Evolutionary conservation across 2,797 vertebrate species (phyloP), one percentile per base, ranked within the genome.

Genomic region (Fundulus diaphanus): DNA sequence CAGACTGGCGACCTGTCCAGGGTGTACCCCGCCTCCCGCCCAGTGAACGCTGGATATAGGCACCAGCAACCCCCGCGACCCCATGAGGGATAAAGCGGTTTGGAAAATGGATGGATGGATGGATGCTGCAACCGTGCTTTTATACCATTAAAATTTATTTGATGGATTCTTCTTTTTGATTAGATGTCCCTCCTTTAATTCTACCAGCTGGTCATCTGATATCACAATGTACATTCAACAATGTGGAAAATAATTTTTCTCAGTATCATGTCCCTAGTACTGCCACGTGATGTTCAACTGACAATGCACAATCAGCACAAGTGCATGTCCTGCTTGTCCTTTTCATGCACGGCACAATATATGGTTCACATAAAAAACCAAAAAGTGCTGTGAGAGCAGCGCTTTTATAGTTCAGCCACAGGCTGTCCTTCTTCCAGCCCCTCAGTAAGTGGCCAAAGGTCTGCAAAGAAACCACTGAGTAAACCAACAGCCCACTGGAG

Each of bases 401-500:
- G 79, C 82, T 83, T 88, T 81, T 82, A 82, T 78, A 78, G 87
- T 81, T 83, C 63, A 74, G 78, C 78, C 76, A 66, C 82, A 75
- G 84, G 70, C 78, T 82, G 78, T 82, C 85, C 74, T 79, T 70
- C 74, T 80, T 79, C 83, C 83, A 90, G 85, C 63, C 73, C 86
- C 73, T 87, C 37, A 77, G 77, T 85, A 49, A 8, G 83, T 44
- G 77, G 76, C 82, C 78, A 76, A 80, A 87, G 79, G 74, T 73
- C 82, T 83, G 79, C 67, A 78, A 82, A 82, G 65, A 78, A 88
- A 81, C 85, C 87, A 82, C 87, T 81, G 80, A 87, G 84, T 13
- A 77, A 81, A 61, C 77, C 90, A 89, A 90, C 89, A 87, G 82
- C 85, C 77, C 82, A 71, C 88, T 92, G 88, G 87, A 92, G 88